Evolutionary conservation across 64 coral and sea anemone species (phyloP).

Genomic region (Pocillopora verrucosa): DNA sequence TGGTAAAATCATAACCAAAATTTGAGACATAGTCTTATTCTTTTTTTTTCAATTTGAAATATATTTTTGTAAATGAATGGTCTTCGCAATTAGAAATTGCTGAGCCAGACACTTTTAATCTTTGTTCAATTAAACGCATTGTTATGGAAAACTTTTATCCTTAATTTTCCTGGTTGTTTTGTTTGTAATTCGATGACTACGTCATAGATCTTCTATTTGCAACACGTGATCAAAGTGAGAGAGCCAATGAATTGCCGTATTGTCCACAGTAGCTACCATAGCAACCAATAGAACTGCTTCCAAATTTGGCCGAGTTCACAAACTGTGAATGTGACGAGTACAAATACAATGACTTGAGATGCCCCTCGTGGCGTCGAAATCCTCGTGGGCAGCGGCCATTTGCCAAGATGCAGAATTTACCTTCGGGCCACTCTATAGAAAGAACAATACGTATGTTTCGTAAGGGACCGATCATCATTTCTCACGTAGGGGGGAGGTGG

Average conservation of each 20-base stretch:
- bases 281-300: constrained; percentile 89
- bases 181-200: no score
- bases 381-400: constrained; percentile 60
- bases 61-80: no score
- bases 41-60: no score
- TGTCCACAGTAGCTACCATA: constrained; percentile 74
- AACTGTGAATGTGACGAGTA: constrained; percentile 45
- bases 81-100: no score
- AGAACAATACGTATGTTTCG: neutral
- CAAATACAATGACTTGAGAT: constrained; percentile 62
- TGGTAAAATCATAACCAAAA: no score
- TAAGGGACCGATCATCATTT: no score
- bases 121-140: no score
- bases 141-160: no score
- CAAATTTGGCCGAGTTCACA: constrained; percentile 53
- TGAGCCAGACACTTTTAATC: no score
- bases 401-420: constrained; percentile 79
- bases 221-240: constrained; percentile 78
- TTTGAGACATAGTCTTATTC: no score
- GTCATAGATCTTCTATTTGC: constrained; percentile 57
- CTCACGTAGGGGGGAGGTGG: no score
- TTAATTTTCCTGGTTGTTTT: no score
- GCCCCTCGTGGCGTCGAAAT: constrained; percentile 64
- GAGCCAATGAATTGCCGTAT: constrained; percentile 71
- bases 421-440: constrained; percentile 63